Percentiles rank a stretch among this genome's conserved stretches.
These are phyloP conservation scores for Linnaemya tessellans DNA, from an alignment of 2,888 invertebrate species.

Conservation along the genomic window DNA sequence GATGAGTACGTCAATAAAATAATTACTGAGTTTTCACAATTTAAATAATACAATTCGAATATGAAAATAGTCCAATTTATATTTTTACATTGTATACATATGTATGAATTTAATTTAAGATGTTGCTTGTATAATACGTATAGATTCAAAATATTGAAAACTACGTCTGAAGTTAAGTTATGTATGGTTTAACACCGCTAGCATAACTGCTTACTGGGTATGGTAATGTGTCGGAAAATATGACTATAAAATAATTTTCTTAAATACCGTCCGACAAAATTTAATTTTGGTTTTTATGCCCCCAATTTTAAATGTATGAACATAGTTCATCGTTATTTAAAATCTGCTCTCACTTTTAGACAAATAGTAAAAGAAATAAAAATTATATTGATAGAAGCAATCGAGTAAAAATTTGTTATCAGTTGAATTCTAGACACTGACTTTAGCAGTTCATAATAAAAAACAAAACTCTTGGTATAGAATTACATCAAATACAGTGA, in stretches of 20 bases:
- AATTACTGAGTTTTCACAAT: too few species aligned
- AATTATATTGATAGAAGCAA: neutral
- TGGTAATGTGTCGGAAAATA: neutral
- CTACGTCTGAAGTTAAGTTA: too few species aligned
- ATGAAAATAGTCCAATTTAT: too few species aligned
- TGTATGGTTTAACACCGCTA: neutral
- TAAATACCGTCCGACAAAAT: neutral
- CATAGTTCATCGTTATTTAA: too few species aligned
- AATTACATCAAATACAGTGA: constrained; percentile 9
- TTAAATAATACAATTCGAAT: too few species aligned
- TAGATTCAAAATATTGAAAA: too few species aligned
- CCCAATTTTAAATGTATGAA: neutral
- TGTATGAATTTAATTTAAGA: too few species aligned
- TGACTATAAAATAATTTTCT: neutral
- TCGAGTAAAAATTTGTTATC: constrained; percentile 52
- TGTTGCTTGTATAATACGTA: too few species aligned
- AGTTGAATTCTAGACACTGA: constrained; percentile 64
- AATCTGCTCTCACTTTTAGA: neutral
- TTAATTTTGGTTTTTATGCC: neutral
- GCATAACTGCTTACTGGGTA: neutral
- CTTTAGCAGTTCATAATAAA: constrained; percentile 46
- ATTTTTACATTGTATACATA: too few species aligned
- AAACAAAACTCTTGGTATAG: neutral
- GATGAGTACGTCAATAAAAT: too few species aligned
- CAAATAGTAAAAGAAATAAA: neutral